Percentiles rank a stretch among this genome's conserved stretches.
phyloP scores from a whole-genome alignment of 2,113 vertebrate species.

The Apaloderma vittatum region DNA sequence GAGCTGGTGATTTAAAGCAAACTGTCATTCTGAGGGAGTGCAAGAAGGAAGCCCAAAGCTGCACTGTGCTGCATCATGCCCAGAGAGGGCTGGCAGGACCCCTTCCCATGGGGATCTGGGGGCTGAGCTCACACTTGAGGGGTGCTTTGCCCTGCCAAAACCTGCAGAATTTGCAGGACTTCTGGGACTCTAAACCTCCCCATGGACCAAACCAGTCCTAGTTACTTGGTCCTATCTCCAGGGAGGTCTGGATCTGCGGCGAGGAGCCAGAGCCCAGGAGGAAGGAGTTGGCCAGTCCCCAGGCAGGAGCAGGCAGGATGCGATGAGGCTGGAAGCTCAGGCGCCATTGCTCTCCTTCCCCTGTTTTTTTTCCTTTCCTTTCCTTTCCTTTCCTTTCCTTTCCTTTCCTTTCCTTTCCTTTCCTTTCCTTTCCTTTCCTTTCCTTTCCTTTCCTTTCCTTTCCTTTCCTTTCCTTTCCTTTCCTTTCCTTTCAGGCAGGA shows the following conservation, averaged over 20 bases:
- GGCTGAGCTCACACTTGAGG: neutral
- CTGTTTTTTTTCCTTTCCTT: neutral
- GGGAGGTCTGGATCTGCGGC: neutral
- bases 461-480: too few relatives aligned
- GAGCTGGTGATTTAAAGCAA: neutral
- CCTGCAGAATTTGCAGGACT: neutral
- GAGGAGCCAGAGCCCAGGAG: neutral
- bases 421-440: too few relatives aligned
- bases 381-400: too few relatives aligned
- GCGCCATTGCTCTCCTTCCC: neutral
- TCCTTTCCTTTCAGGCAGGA: too few relatives aligned
- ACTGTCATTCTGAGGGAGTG: neutral
- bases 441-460: too few relatives aligned
- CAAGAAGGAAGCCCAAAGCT: neutral
- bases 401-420: too few relatives aligned
- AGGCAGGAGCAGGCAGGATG: conserved; percentile 9
- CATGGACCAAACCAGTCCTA: neutral
- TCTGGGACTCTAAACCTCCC: neutral
- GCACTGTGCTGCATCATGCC: neutral
- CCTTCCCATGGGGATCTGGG: neutral
- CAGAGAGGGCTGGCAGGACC: neutral
- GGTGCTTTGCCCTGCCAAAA: neutral
- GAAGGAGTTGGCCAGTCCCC: neutral
- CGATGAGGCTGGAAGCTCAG: rapidly evolving
- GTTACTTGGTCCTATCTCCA: neutral